These are phyloP conservation scores for Fragum fragum DNA, from an alignment of 2,888 invertebrate species.

Conservation along the genomic window DNA sequence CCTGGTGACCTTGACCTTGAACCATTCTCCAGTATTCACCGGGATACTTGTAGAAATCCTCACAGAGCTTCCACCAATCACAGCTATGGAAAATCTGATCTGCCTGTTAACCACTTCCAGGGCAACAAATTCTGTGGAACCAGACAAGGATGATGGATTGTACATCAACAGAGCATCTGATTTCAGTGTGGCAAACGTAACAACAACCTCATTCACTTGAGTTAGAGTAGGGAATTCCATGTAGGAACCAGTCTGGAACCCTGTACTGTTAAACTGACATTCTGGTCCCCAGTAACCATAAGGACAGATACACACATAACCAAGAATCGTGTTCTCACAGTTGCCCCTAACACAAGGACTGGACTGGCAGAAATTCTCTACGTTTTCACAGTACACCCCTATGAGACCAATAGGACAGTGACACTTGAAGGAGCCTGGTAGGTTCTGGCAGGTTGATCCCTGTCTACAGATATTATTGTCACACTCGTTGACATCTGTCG, in stretches of 20 bases:
- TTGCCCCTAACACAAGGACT: constrained; percentile 79
- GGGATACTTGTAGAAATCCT: constrained; percentile 91
- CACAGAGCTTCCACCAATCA: constrained; percentile 92
- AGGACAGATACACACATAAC: constrained; percentile 93
- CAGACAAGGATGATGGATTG: constrained; percentile 93
- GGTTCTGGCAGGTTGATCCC: constrained; percentile 56
- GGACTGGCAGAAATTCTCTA: constrained; percentile 73
- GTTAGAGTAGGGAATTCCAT: constrained; percentile 95
- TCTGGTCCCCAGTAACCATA: constrained; percentile 95
- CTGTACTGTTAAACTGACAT: constrained; percentile 96
- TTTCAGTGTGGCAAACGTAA: constrained; percentile 95
- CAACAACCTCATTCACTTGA: constrained; percentile 93
- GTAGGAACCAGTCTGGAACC: constrained; percentile 95
- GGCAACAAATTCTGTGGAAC: constrained; percentile 94
- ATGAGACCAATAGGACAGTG: constrained; percentile 55
- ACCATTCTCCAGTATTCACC: constrained; percentile 95
- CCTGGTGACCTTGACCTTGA: constrained; percentile 90
- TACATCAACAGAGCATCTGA: constrained; percentile 95
- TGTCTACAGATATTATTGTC: constrained; percentile 48
- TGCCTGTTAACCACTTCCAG: constrained; percentile 95
- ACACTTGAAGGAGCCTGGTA: constrained; percentile 55
- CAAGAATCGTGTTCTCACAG: constrained; percentile 88
- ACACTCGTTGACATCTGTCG: constrained; percentile 65
- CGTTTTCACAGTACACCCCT: constrained; percentile 53
- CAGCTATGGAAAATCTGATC: constrained; percentile 93